A percentile compares a stretch with the other conserved stretches of the same genome.
Evolutionary conservation across 2,797 vertebrate genomes (phyloP).

Genomic region (Parotocinclus haroldoi): DNA sequence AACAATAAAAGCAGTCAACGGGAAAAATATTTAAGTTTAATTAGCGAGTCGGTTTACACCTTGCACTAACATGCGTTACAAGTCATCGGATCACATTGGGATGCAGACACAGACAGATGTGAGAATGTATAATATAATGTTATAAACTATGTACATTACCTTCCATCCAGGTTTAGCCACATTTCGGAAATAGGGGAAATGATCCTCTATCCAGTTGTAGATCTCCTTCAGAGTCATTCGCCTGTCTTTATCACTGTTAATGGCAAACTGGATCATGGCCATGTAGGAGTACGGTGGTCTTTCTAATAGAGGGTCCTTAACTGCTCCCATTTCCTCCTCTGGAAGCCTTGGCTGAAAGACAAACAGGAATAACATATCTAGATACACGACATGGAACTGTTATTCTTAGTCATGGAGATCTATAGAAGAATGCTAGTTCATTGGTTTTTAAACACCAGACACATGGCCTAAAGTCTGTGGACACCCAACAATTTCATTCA

Average conservation of each 20-base stretch:
- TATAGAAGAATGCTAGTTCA: too few relatives aligned
- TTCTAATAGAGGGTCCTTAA: constrained; percentile 66
- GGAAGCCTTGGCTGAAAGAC: constrained; percentile 13
- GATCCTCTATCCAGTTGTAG: constrained; percentile 93
- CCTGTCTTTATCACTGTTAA: constrained; percentile 85
- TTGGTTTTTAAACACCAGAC: too few relatives aligned
- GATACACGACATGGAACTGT: too few relatives aligned
- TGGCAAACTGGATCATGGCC: constrained; percentile 98
- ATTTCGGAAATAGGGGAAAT: constrained; percentile 91
- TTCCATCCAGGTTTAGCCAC: constrained; percentile 95
- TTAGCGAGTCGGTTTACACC: too few relatives aligned
- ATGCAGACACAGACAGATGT: too few relatives aligned
- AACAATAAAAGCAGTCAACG: constrained; percentile 9
- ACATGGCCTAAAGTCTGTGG: too few relatives aligned
- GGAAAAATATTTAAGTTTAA: too few relatives aligned
- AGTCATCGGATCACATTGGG: too few relatives aligned
- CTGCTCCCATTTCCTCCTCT: constrained; percentile 19
- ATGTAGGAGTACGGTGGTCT: constrained; percentile 95
- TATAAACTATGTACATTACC: constrained; percentile 62
- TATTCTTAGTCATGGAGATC: too few relatives aligned
- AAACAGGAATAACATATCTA: not conserved
- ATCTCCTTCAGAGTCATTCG: constrained; percentile 96
- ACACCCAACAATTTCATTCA: too few relatives aligned
- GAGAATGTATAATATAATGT: too few relatives aligned
- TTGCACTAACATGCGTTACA: too few relatives aligned